phyloP scores from a whole-genome alignment of 2,797 vertebrate species.

The Myripristis jacobus region DNA sequence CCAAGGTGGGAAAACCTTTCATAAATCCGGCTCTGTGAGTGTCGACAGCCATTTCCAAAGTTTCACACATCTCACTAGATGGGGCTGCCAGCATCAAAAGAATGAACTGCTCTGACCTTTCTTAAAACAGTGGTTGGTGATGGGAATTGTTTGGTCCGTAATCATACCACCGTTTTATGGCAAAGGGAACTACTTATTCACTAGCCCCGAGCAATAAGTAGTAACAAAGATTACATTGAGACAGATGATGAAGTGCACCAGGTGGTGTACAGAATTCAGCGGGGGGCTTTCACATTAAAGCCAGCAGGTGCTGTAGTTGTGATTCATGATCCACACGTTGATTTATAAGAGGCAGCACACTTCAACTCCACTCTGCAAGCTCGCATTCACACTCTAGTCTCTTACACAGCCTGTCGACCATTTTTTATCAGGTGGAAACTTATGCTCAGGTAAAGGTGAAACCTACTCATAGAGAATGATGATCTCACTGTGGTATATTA shows the following conservation, averaged over 20 bases:
- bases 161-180: constrained; percentile 22
- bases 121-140: constrained; percentile 6
- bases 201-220: not conserved
- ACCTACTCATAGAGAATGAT: constrained; percentile 38
- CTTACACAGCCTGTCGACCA: constrained; percentile 4
- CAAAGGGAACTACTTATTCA: constrained; percentile 25
- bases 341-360: constrained; percentile 35
- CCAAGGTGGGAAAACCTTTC: constrained; percentile 28
- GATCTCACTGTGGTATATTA: not conserved
- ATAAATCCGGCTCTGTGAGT: constrained; percentile 2
- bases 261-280: constrained; percentile 36
- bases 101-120: constrained; percentile 30
- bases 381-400: not conserved
- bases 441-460: not conserved
- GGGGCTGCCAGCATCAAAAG: not conserved
- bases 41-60: constrained; percentile 4
- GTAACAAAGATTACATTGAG: constrained; percentile 18
- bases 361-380: constrained; percentile 1
- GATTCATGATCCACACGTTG: constrained; percentile 38
- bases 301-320: constrained; percentile 51
- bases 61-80: constrained; percentile 28
- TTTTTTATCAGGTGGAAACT: constrained; percentile 19
- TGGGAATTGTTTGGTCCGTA: constrained; percentile 31
- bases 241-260: constrained; percentile 37
- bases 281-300: constrained; percentile 37